Evolutionary conservation across 2,888 invertebrate species (phyloP).

Genomic region (Lordiphosa fenestrarum): DNA sequence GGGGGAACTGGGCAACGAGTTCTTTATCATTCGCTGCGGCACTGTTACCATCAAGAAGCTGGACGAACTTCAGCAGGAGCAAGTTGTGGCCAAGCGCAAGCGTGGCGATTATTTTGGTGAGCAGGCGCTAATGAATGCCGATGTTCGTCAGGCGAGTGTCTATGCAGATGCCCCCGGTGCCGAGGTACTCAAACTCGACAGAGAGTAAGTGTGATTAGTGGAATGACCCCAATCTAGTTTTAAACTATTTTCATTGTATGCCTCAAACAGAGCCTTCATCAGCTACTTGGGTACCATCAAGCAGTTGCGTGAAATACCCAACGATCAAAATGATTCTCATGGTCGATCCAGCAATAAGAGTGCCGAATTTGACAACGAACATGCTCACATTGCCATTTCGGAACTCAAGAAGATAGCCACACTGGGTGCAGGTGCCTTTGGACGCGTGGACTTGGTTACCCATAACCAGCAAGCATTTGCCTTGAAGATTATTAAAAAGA

Average conservation of each 20-base stretch:
- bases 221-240: neutral
- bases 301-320: constrained; percentile 79
- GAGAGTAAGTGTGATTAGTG: constrained; percentile 84
- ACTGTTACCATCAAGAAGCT: constrained; percentile 88
- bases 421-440: constrained; percentile 95
- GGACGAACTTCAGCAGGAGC: constrained; percentile 83
- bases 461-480: constrained; percentile 85
- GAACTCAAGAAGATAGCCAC: constrained; percentile 92
- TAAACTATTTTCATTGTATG: constrained; percentile 14
- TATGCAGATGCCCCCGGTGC: constrained; percentile 91
- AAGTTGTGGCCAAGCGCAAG: constrained; percentile 85
- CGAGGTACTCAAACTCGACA: constrained; percentile 92
- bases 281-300: constrained; percentile 88
- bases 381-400: constrained; percentile 86
- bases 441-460: constrained; percentile 90
- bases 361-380: constrained; percentile 81
- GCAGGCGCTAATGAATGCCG: constrained; percentile 91
- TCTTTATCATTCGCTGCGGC: constrained; percentile 94
- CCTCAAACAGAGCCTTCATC: constrained; percentile 84
- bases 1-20: constrained; percentile 93
- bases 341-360: constrained; percentile 57
- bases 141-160: constrained; percentile 93
- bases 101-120: constrained; percentile 95
- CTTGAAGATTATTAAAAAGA: constrained; percentile 93
- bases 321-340: constrained; percentile 43